Base-by-base conservation (phyloP, 1,140 invertebrate genomes). In the Lepidurus apus region DNA sequence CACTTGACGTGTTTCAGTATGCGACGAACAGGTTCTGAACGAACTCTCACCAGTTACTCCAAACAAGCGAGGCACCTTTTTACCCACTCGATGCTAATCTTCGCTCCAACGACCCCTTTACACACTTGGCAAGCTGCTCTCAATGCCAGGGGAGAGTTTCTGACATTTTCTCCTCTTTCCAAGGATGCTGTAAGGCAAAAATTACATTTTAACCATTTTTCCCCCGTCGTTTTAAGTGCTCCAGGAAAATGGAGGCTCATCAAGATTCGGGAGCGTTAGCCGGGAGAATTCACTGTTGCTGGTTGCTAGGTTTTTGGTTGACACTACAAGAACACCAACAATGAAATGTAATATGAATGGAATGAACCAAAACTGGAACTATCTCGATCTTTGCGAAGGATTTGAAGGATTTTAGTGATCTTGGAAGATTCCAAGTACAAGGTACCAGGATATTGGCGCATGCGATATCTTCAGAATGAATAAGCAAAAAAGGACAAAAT, bases 141-240 rank as follows among this genome's bases (percentile, higher is more conserved):
- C 53, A 65, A 65, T 65, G 53, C 53, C 53, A 65, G 53, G 53
- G 21, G 53, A 65, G 53, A n/a, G 53, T 13, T 13, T 21, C 13
- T 65, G 53, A 65, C 53, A 65, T 65, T 65, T 65, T 65, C 53
- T 47, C 45, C 21, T 21, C n/a, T 65, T 65, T 65, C 53, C 53
- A 65, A 7, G 21, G n/a, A 65, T 65, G 53, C 53, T 65, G n/a
- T 21, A 65, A 65, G 53, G 53, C 53, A 65, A n/a, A 5, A 17
- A 65, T 65, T 65, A 65, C 6, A 7, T 65, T 65, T 65, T 65
- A 13, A 11, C 1, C 53, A n/a, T 65, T 65, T 65, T 65, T 65
- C 21, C 10, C 10, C 10, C 53, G 34, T 34, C 34, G 34, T 65
- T 17, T 65, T 21, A 65, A 17, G 5, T 65, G 21, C 53, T n/a